Conservation (phyloP, 2,888 invertebrate genomes). For the Lasioglossum villosulum region DNA sequence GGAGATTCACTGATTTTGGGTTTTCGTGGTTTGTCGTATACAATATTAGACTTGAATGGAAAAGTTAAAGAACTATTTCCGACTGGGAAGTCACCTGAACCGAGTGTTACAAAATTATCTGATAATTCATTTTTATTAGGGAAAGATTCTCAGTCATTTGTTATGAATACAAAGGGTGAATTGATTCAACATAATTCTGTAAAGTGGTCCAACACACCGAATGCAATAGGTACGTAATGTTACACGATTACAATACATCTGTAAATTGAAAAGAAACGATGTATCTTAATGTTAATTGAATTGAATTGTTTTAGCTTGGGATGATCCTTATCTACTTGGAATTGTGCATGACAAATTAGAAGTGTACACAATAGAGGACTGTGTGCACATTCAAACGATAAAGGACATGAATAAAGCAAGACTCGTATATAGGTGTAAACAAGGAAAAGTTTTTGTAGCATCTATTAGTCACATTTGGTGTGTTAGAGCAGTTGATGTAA, state of each 20-base stretch:
- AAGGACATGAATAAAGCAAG: constrained; percentile 91
- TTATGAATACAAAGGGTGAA: constrained; percentile 91
- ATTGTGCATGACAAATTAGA: constrained; percentile 93
- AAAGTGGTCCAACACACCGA: constrained; percentile 92
- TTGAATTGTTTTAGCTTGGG: constrained; percentile 89
- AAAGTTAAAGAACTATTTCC: constrained; percentile 93
- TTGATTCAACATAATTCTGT: constrained; percentile 90
- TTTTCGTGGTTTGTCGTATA: constrained; percentile 82
- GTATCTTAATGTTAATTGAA: constrained; percentile 8
- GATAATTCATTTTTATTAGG: constrained; percentile 92
- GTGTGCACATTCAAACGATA: constrained; percentile 92
- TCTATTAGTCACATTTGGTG: constrained; percentile 96
- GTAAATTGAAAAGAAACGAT: neutral
- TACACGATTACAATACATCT: neutral
- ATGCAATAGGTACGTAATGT: constrained; percentile 87
- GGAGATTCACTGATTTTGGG: constrained; percentile 81
- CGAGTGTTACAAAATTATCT: constrained; percentile 92
- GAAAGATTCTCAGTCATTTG: constrained; percentile 94
- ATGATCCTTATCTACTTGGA: constrained; percentile 96
- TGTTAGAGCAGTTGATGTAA: constrained; percentile 91
- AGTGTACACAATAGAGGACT: constrained; percentile 93
- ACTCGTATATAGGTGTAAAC: constrained; percentile 90
- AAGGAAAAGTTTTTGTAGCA: constrained; percentile 94
- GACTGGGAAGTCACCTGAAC: constrained; percentile 92
- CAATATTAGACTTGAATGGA: constrained; percentile 85